A percentile compares a stretch with the other conserved stretches of the same genome.
Evolutionary conservation across 2,888 invertebrate species (phyloP).

Genomic region (Liodrosophila aerea): DNA sequence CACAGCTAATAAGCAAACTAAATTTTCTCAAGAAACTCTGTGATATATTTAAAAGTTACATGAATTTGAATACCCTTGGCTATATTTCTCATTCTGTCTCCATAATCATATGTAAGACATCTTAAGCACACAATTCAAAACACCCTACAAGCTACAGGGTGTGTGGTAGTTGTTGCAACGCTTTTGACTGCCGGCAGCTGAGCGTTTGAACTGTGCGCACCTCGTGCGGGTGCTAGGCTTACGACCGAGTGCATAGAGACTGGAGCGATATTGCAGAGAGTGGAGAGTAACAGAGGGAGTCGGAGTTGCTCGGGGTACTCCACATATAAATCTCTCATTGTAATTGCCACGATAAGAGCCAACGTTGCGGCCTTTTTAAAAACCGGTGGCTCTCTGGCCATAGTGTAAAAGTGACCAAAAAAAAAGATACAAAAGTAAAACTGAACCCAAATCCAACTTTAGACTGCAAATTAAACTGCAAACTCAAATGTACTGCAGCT

Average conservation of each 20-base stretch:
- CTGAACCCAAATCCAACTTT: background rate
- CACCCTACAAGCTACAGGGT: too few species aligned
- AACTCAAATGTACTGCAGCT: background rate
- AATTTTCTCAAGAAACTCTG: too few species aligned
- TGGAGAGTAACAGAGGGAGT: background rate
- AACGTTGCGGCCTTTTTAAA: slow-evolving; percentile 55
- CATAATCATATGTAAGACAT: too few species aligned
- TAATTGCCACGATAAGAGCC: slow-evolving; percentile 71
- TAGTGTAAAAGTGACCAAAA: background rate
- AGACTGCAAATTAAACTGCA: background rate
- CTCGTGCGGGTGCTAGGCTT: slow-evolving; percentile 60
- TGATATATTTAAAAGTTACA: too few species aligned
- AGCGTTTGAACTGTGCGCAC: slow-evolving; percentile 68
- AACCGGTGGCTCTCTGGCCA: slow-evolving; percentile 66
- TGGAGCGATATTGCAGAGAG: background rate
- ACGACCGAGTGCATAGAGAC: too few species aligned
- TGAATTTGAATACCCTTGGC: too few species aligned
- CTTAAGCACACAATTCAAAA: too few species aligned
- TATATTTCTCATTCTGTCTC: too few species aligned
- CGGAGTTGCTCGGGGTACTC: slow-evolving; percentile 9
- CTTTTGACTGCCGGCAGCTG: slow-evolving; percentile 66
- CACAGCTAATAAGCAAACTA: too few species aligned
- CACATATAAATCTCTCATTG: slow-evolving; percentile 74
- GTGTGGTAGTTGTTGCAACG: slow-evolving; percentile 39
- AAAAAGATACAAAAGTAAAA: background rate